Evolutionary conservation across 2,797 vertebrate genomes (phyloP), one percentile per base, ranked within the genome.

Genomic region (Aphelocoma californica): DNA sequence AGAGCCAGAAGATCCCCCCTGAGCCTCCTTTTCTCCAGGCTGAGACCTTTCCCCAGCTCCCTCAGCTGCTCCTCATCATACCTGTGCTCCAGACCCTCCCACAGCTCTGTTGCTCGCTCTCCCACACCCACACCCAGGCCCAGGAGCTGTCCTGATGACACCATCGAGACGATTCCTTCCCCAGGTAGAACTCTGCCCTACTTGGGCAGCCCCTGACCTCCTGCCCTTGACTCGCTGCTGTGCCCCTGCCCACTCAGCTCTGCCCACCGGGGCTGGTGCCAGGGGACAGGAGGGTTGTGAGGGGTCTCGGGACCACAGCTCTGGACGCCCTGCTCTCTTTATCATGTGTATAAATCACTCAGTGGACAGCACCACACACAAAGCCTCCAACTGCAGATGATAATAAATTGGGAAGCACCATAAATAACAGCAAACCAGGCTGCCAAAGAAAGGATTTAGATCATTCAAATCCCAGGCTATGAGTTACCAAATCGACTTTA

Each of bases 401-500:
- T 56, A 95, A 93, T 93, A 95, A 96, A 97, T 56, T 80, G 78
- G 92, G 88, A 92, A 96, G 84, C 44, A 36, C 94, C 92, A 96
- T 96, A 96, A 96, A 98, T 97, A 97, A 96, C 44, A 67, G 91
- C 88, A 94, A 96, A 92, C 44, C 91, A 71, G 80, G 81, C 91
- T 97, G 97, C 96, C 97, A 97, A 95, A 95, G 38, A 84, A 93
- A 96, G 96, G 95, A 94, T 97, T 97, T 97, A 96, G 95, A 96
- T 93, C 79, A 79, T 92, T 97, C 94, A 97, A 97, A 98, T 97
- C 94, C 97, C 90, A 83, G 82, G 89, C 95, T 96, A 81, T 64
- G 91, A 94, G 84, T 88, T 97, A 91, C 97, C 95, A 96, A 97
- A 96, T 95, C 84, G 70, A 97, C 93, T 97, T 96, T 97, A 98